These are phyloP conservation scores for Catocala nupta DNA, from an alignment of 2,888 invertebrate genomes.

Conservation along the genomic window DNA sequence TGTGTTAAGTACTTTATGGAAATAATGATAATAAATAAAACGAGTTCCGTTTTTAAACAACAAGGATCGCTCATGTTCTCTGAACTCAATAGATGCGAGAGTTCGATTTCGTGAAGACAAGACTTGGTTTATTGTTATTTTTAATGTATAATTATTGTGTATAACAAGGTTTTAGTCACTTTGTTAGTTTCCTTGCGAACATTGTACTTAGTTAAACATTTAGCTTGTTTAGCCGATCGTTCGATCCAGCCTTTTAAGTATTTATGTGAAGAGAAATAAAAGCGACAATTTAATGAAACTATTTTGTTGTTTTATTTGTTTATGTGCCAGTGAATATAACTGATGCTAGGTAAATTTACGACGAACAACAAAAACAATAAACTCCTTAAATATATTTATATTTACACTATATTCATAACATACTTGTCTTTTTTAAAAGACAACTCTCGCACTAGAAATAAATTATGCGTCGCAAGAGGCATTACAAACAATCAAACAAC, in stretches of 20 bases:
- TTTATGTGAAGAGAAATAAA: conserved; percentile 84
- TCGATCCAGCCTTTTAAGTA: conserved; percentile 75
- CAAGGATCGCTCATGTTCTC: conserved; percentile 20
- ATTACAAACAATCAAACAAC: no score
- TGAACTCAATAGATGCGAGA: conserved; percentile 14
- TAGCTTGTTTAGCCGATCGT: conserved; percentile 70
- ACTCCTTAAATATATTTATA: neutral
- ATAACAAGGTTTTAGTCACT: conserved; percentile 74
- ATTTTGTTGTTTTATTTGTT: conserved; percentile 62
- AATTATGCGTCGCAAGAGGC: no score
- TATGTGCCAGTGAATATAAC: neutral
- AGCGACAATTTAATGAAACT: conserved; percentile 75
- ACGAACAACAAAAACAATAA: neutral
- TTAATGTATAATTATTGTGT: conserved; percentile 63
- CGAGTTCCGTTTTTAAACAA: conserved; percentile 29
- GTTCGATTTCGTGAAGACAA: conserved; percentile 15
- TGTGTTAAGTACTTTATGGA: conserved; percentile 40
- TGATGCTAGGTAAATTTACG: neutral
- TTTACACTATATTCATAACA: no score
- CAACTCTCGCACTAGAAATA: no score
- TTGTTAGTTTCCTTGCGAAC: conserved; percentile 70
- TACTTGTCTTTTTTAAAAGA: no score
- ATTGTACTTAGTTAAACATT: conserved; percentile 74
- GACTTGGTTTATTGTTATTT: conserved; percentile 56
- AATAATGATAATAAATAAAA: conserved; percentile 41